Evolutionary conservation across 2,888 invertebrate species (phyloP).

Genomic region (Panopea generosa): DNA sequence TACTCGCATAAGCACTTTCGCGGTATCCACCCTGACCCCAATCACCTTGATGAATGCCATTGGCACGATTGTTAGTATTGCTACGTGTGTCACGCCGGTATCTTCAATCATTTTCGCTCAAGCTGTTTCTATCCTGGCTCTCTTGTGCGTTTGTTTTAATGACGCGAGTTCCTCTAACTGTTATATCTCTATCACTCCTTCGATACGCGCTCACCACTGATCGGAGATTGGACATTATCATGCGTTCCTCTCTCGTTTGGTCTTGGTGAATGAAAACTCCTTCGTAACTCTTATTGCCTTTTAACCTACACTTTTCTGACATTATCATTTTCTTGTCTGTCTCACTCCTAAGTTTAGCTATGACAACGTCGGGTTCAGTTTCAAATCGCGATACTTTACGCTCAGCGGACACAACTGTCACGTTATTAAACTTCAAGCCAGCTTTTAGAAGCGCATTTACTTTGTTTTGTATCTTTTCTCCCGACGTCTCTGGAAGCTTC

Average conservation of each 20-base stretch:
- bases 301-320: background rate
- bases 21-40: background rate
- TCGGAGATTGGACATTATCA: background rate
- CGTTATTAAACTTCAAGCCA: background rate
- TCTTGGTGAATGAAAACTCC: background rate
- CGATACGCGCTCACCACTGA: background rate
- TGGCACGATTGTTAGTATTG: too few species aligned
- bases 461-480: slow-evolving; percentile 5
- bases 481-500: background rate
- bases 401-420: background rate
- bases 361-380: background rate
- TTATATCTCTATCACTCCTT: background rate
- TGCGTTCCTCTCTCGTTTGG: background rate
- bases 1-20: too few species aligned
- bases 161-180: background rate
- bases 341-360: background rate
- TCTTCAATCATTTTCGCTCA: too few species aligned
- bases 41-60: background rate
- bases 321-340: slow-evolving; percentile 7
- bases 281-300: background rate
- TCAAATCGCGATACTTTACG: background rate
- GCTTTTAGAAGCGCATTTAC: slow-evolving; percentile 1
- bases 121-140: background rate
- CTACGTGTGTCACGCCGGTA: too few species aligned
- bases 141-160: too few species aligned